These are phyloP conservation scores for Drosophila maculinotata DNA, from an alignment of 2,888 invertebrate species.

Conservation along the genomic window DNA sequence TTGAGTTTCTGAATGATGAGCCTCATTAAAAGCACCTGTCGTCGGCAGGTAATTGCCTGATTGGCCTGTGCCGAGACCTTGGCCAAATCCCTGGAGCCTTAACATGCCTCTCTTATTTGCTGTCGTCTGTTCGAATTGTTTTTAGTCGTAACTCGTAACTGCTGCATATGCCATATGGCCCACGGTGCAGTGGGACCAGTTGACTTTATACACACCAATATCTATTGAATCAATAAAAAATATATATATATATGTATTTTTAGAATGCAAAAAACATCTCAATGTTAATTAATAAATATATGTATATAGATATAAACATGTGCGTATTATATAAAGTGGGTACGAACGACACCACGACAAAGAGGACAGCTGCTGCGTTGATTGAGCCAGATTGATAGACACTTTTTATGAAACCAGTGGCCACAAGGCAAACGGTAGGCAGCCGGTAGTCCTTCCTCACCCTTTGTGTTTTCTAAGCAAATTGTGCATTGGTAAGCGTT, in stretches of 20 bases:
- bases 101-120: constrained; percentile 11
- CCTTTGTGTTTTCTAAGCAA: too few species aligned
- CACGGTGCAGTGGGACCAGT: background rate
- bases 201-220: background rate
- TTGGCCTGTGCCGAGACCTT: constrained; percentile 24
- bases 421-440: too few species aligned
- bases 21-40: constrained; percentile 12
- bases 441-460: too few species aligned
- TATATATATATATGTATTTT: too few species aligned
- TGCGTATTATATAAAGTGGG: too few species aligned
- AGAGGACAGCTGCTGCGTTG: too few species aligned
- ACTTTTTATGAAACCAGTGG: too few species aligned
- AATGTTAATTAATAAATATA: too few species aligned
- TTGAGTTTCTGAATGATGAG: constrained; percentile 6
- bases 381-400: too few species aligned
- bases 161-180: background rate
- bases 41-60: constrained; percentile 31
- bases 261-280: background rate
- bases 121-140: constrained; percentile 3
- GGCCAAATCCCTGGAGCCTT: constrained; percentile 27
- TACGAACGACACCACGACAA: too few species aligned
- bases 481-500: too few species aligned
- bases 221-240: background rate
- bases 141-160: background rate
- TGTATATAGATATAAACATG: too few species aligned